Evolutionary conservation across 2,888 invertebrate genomes (phyloP), one percentile per base, ranked within the genome.

Genomic region (Cinara cedri): DNA sequence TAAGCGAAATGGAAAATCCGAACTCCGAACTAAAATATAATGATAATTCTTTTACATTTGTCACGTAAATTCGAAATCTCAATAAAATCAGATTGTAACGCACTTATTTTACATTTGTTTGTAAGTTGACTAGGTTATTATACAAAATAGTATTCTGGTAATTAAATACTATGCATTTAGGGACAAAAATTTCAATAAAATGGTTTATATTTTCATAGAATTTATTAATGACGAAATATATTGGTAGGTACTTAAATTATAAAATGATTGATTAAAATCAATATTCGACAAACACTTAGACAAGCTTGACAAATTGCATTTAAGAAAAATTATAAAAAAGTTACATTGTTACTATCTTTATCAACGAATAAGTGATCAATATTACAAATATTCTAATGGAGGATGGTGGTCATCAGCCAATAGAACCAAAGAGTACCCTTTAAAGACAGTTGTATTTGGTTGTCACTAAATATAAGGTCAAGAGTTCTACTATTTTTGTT

Each of bases 401-500:
- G 14, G 16, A 46, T 66, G 19, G 65, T 24, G 21, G 46, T 46
- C 21, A 65, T 65, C 21, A 13, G 21, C 8, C 21, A 46, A 66
- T 14, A 24, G 13, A 26, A 60, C 13, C 1, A 60, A 60, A 6
- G 21, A 46, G 3, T 21, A 46, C 14, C 19, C 14, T 65, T 21
- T 46, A 46, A 65, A 65, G 2, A 65, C 4, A 14, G 13, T 19
- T 65, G 44, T 9, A 46, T 46, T 65, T 46, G 65, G 21, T 21
- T 21, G 46, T 65, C 46, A 46, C 3, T 65, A 44, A 65, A 46
- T 19, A 46, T 65, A 46, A 44, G 21, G 46, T 66, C 16, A 55
- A 55, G 11, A 55, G n/a, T 21, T 55, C 55, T 11, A 55, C 13
- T 66, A 46, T 44, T 66, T 66, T 46, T 66, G 2, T 66, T 66